Base-by-base conservation (phyloP, 2,888 invertebrate species). In the Octonoba sinensis region DNA sequence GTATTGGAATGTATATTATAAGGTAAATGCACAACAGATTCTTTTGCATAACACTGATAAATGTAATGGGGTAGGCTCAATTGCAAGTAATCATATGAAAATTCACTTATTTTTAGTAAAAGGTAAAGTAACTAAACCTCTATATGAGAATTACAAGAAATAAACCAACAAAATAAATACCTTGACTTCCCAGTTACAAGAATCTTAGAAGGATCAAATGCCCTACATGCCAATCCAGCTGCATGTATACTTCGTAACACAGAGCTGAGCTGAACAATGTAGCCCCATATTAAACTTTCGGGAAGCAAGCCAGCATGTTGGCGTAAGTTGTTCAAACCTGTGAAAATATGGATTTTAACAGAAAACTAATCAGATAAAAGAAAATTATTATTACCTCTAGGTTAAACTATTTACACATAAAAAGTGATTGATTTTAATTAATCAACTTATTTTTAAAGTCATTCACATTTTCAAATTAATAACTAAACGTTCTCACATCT, bases 241-340 rank as follows among this genome's bases (percentile, higher is more conserved):
- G 92, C 92, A 90, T 99, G 99, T 85, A 99, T 94, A 81, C 94
- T 93, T 76, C 98, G 91, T 85, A 99, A 90, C 0, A 96, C 98
- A 3, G 97, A 95, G 46, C 96, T 96, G 85, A 99, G 91, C 89
- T 99, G 97, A 86, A 99, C 96, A 65, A 99, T 93, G 86, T 97
- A 94, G 86, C 95, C 95, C 99, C 99, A 99, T 85, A 99, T 92
- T 71, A 95, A 92, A 54, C 94, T 93, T 88, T 99, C 99, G 0
- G 97, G 94, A 84, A 98, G 91, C 88, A 95, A 89, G 36, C 84
- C 84, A n/a, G 84, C 84, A 83, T 84, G 83, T 59, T 84, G 84
- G 27, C 82, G 56, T 36, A 84, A 67, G 60, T 64, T 83, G 71
- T 62, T 75, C 36, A 83, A 51, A 57, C 75, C 82, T 84, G 27